A percentile compares a stretch with the other conserved stretches of the same genome.
phyloP scores from a whole-genome alignment of 2,888 invertebrate species.

The Neoascia interrupta region DNA sequence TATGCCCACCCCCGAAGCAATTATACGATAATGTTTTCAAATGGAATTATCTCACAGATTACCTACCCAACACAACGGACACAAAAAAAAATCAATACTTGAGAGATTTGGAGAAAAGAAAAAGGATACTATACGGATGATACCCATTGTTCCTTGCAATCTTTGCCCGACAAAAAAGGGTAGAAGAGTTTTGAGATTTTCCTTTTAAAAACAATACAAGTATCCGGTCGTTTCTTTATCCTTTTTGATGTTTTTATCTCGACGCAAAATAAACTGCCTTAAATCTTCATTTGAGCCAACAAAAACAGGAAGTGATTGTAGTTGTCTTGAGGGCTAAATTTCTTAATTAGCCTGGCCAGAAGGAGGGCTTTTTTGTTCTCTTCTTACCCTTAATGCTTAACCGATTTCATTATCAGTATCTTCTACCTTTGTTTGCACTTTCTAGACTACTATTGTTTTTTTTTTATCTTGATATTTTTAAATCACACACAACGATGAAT shows the following conservation, averaged over 20 bases:
- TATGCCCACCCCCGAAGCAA: background rate
- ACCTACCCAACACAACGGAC: no score
- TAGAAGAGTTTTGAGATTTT: conserved; percentile 23
- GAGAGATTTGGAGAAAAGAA: conserved; percentile 13
- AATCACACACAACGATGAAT: conserved; percentile 4
- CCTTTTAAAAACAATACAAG: conserved; percentile 3
- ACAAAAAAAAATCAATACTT: conserved; percentile 19
- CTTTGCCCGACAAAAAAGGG: conserved; percentile 39
- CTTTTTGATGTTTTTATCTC: no score
- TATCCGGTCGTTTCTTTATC: background rate
- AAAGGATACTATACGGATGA: no score
- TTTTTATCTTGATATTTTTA: conserved; percentile 34
- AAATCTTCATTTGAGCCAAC: conserved; percentile 8
- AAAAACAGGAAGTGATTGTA: conserved; percentile 29
- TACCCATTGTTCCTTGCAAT: conserved; percentile 29
- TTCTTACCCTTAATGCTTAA: no score
- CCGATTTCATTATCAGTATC: conserved; percentile 44
- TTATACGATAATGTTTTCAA: no score
- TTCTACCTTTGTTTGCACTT: conserved; percentile 51
- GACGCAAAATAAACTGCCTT: conserved; percentile 13
- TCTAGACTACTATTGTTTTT: background rate
- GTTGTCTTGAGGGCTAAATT: conserved; percentile 48
- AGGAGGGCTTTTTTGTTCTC: conserved; percentile 1
- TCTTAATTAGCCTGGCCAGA: conserved; percentile 37
- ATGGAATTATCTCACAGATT: no score